Base-by-base conservation (phyloP, 2,797 vertebrate species). In the Urophycis tenuis region DNA sequence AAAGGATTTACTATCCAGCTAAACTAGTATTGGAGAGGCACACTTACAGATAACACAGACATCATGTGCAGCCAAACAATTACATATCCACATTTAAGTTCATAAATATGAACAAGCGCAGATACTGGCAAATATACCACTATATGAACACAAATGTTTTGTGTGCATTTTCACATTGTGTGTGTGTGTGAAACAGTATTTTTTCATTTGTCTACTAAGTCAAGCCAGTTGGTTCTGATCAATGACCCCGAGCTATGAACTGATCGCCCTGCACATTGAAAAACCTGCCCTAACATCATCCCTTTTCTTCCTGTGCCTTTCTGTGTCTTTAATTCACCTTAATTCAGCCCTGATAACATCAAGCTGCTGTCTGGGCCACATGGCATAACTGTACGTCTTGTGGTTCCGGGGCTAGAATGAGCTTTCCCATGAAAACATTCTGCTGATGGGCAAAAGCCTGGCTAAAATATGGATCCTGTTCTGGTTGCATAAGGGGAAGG, bases 341-440 rank as follows among this genome's bases (percentile, higher is more conserved):
- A 92, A 93, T 93, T 93, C 92, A 92, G 90, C 88, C 82, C 82
- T 81, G 93, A 94, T 94, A 94, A 89, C 91, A 94, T 94, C 92
- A 72, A 82, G 84, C 79, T 31, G 69, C 82, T 87, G 92, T 92
- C 91, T 92, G 82, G 74, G n/a, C 33, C 3, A 78, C 83, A 81
- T 88, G 91, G 89, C 92, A 92, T 90, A 85, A 87, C 87, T 90
- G 90, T 93, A 93, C 90, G 88, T 94, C 92, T 93, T 86, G 53
- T 76, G 77, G 83, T 75, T 81, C 31, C 78, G 29, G 33, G 75
- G 75, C 32, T 71, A 88, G 89, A 91, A 92, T 91, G 88, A 91
- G 89, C 90, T 89, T 88, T 86, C 87, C 81, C 79, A 86, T 76
- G 84, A 84, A 87, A 89, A 88, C 87, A 86, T 92, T 92, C 88